These are phyloP conservation scores for Arctocebus calabarensis DNA, from an alignment of 2,797 vertebrate species.

Conservation along the genomic window DNA sequence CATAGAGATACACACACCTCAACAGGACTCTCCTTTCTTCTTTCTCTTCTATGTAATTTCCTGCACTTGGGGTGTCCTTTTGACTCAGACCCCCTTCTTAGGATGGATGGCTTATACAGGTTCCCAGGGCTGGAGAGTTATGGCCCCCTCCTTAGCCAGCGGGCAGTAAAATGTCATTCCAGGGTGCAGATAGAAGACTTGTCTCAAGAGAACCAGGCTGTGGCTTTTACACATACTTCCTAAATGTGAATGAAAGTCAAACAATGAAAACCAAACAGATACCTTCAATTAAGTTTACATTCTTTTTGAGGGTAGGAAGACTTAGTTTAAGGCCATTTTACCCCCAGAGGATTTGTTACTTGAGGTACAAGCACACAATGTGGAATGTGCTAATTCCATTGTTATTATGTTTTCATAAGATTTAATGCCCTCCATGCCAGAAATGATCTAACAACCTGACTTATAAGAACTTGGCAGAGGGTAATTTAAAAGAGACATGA, in stretches of 20 bases:
- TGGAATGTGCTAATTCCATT: background rate
- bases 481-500: background rate
- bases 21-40: background rate
- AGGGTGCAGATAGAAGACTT: background rate
- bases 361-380: background rate
- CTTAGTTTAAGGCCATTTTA: background rate
- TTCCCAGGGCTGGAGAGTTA: background rate
- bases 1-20: too few species aligned
- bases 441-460: background rate
- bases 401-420: background rate
- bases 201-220: background rate
- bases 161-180: background rate
- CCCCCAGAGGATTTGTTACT: background rate
- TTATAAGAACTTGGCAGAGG: background rate
- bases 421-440: background rate
- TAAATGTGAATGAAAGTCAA: background rate
- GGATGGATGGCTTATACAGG: background rate
- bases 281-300: background rate
- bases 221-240: background rate
- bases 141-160: background rate
- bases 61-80: background rate
- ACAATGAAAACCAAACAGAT: background rate
- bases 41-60: background rate
- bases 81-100: background rate
- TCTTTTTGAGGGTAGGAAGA: background rate